phyloP scores from a whole-genome alignment of 2,888 invertebrate species.

The Tinea trinotella region DNA sequence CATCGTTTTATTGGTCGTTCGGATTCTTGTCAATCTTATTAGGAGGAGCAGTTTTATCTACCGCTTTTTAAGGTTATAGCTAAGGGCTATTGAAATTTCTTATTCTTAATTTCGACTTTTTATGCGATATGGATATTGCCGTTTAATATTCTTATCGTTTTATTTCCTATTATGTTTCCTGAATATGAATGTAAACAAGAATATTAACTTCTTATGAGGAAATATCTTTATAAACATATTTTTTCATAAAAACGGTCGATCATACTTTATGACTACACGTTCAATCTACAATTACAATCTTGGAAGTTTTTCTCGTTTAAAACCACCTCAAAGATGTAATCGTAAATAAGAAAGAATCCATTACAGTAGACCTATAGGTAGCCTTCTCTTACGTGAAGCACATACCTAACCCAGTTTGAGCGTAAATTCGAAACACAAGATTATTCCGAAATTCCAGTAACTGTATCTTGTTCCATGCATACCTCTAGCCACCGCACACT shows the following conservation, averaged over 20 bases:
- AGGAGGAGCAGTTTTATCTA: slow-evolving; percentile 41
- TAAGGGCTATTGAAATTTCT: slow-evolving; percentile 15
- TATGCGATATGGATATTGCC: neutral
- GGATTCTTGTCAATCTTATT: slow-evolving; percentile 66
- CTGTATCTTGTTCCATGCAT: slow-evolving; percentile 12
- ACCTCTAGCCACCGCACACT: slow-evolving; percentile 13
- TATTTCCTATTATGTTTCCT: neutral
- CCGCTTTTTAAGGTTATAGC: slow-evolving; percentile 28
- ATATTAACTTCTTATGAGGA: neutral
- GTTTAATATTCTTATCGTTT: neutral
- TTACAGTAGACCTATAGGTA: neutral
- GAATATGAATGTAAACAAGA: neutral
- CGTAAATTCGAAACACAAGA: slow-evolving; percentile 1
- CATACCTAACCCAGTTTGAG: neutral
- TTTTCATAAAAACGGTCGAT: too few relatives aligned
- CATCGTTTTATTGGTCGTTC: slow-evolving; percentile 62
- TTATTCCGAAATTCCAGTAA: slow-evolving; percentile 11
- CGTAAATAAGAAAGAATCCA: neutral
- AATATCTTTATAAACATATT: too few relatives aligned
- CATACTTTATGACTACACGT: too few relatives aligned
- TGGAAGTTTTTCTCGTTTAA: too few relatives aligned
- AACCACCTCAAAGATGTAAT: too few relatives aligned
- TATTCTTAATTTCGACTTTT: slow-evolving; percentile 5
- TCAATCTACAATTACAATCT: too few relatives aligned
- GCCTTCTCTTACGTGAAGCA: neutral